These are phyloP conservation scores for Rhinichthys osculus DNA, from an alignment of 2,797 vertebrate genomes.

Conservation along the genomic window DNA sequence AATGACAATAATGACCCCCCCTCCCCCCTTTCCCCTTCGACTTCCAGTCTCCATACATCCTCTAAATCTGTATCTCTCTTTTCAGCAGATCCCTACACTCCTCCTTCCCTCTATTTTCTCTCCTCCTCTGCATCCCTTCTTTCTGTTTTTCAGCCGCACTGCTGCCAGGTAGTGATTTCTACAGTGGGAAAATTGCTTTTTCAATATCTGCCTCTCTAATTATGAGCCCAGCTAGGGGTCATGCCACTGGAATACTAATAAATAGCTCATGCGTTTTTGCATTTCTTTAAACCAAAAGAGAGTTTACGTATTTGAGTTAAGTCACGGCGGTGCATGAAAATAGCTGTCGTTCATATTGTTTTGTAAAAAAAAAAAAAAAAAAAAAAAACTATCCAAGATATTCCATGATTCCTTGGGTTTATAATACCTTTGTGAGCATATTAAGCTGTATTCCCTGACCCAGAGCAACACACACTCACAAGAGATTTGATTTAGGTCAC, in stretches of 20 bases:
- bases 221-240: conserved; percentile 81
- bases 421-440: not conserved
- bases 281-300: conserved; percentile 23
- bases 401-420: not conserved
- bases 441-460: conserved; percentile 20
- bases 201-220: conserved; percentile 85
- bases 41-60: conserved; percentile 29
- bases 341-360: not conserved
- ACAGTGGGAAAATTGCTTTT: conserved; percentile 86
- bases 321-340: conserved; percentile 24
- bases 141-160: conserved; percentile 62
- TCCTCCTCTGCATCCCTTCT: conserved; percentile 56
- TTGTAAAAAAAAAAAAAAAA: not conserved
- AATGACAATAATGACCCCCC: conserved; percentile 79
- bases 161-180: conserved; percentile 85
- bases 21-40: conserved; percentile 35
- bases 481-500: conserved; percentile 40
- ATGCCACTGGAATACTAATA: conserved; percentile 82
- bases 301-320: conserved; percentile 56
- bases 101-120: conserved; percentile 64
- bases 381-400: not conserved
- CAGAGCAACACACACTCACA: not conserved
- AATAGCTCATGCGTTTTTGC: conserved; percentile 65
- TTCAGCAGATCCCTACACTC: conserved; percentile 78
- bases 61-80: conserved; percentile 73